Evolutionary conservation across 2,113 vertebrate species (phyloP).

Genomic region (Athene cunicularia): DNA sequence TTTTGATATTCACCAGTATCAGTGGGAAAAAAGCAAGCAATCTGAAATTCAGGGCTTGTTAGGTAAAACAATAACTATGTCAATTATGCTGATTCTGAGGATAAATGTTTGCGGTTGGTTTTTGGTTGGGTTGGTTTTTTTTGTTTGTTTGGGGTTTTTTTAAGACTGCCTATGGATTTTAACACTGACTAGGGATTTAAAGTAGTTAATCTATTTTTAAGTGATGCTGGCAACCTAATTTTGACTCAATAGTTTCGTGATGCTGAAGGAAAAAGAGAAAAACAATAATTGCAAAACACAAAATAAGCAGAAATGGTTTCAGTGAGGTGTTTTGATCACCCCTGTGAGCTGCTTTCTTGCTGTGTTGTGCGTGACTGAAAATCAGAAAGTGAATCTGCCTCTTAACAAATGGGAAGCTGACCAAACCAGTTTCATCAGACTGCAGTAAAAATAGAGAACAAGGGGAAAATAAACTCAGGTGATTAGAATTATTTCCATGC

Average conservation of each 20-base stretch:
- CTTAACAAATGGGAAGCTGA: slow-evolving; percentile 24
- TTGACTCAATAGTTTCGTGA: slow-evolving; percentile 1
- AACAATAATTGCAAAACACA: slow-evolving; percentile 21
- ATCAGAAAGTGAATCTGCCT: slow-evolving; percentile 51
- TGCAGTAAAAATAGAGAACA: background rate
- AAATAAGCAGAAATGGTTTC: slow-evolving; percentile 57
- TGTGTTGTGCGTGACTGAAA: slow-evolving; percentile 28
- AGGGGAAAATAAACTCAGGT: slow-evolving; percentile 22
- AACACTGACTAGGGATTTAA: slow-evolving; percentile 4
- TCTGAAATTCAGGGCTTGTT: slow-evolving; percentile 13
- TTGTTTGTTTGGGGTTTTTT: background rate
- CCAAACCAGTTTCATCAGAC: slow-evolving; percentile 1
- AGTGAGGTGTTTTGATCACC: slow-evolving; percentile 56
- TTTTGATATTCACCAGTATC: background rate
- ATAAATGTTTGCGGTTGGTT: background rate
- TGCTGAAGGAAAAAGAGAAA: background rate
- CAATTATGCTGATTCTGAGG: slow-evolving; percentile 24
- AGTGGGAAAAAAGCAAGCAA: background rate
- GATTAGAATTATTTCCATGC: slow-evolving; percentile 31
- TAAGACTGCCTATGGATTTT: background rate
- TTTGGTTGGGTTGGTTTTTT: too few relatives aligned
- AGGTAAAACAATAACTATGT: background rate
- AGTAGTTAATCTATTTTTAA: slow-evolving; percentile 47
- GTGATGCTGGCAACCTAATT: slow-evolving; percentile 39
- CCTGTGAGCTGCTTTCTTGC: slow-evolving; percentile 29